Evolutionary conservation across 2,113 vertebrate species (phyloP).

Genomic region (Gobiocypris rarus): DNA sequence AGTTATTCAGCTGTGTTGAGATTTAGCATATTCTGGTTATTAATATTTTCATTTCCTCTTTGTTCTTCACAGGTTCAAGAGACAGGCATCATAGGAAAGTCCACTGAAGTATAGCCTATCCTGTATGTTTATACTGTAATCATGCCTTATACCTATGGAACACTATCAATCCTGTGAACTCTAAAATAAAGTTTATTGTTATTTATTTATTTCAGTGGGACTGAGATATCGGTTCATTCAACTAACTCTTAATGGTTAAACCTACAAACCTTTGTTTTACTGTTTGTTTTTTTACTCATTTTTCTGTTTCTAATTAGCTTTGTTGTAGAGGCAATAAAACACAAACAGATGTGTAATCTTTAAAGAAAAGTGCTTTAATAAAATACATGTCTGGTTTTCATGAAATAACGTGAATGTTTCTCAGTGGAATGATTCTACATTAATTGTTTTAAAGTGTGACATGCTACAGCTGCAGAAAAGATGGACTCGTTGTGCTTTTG

Average conservation of each 20-base stretch:
- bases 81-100: slow-evolving; percentile 62
- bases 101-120: slow-evolving; percentile 75
- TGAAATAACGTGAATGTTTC: not conserved
- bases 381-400: not conserved
- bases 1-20: not conserved
- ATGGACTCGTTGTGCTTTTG: too few relatives aligned
- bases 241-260: not conserved
- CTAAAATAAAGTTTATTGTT: slow-evolving; percentile 27
- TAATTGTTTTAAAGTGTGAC: not conserved
- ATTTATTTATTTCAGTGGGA: slow-evolving; percentile 34
- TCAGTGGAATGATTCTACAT: not conserved
- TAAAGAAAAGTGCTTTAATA: slow-evolving; percentile 6
- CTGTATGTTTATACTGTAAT: slow-evolving; percentile 7
- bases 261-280: not conserved
- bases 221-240: not conserved
- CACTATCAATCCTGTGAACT: slow-evolving; percentile 15
- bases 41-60: not conserved
- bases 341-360: slow-evolving; percentile 8
- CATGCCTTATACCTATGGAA: not conserved
- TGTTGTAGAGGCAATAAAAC: not conserved
- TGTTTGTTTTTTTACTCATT: not conserved
- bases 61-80: slow-evolving; percentile 59
- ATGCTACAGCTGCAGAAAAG: too few relatives aligned
- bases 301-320: not conserved
- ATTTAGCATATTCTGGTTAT: not conserved